phyloP scores from a whole-genome alignment of 2,888 invertebrate species.

The Rhamphomyia laevipes region DNA sequence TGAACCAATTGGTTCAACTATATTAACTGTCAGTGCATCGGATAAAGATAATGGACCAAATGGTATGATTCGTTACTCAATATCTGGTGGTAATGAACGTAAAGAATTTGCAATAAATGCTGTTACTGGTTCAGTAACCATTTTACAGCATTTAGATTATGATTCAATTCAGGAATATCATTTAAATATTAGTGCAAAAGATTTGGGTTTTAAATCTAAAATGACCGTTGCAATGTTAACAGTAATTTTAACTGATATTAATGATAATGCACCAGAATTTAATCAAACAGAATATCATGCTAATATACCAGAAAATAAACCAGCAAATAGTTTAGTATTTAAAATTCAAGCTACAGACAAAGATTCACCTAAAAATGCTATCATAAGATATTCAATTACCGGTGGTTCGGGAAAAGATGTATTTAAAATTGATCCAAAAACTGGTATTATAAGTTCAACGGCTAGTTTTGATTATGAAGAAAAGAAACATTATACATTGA shows the following conservation, averaged over 20 bases:
- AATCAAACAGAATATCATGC: constrained; percentile 66
- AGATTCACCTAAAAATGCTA: constrained; percentile 78
- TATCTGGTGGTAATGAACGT: constrained; percentile 71
- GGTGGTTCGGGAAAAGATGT: constrained; percentile 62
- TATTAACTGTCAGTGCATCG: constrained; percentile 70
- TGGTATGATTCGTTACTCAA: constrained; percentile 73
- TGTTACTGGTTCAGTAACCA: constrained; percentile 65
- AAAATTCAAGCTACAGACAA: constrained; percentile 67
- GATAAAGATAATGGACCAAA: constrained; percentile 84
- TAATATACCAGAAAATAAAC: constrained; percentile 71
- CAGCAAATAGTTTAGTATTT: constrained; percentile 60
- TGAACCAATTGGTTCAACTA: constrained; percentile 73
- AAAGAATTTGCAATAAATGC: constrained; percentile 71
- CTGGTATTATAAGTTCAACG: constrained; percentile 64
- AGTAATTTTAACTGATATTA: constrained; percentile 81
- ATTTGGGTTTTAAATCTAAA: constrained; percentile 70
- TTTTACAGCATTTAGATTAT: constrained; percentile 71
- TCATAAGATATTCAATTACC: constrained; percentile 70
- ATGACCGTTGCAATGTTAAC: constrained; percentile 69
- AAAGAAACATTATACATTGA: constrained; percentile 57
- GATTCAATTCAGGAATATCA: constrained; percentile 75
- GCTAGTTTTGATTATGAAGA: constrained; percentile 81
- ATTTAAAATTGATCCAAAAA: constrained; percentile 65
- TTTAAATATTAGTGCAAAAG: constrained; percentile 76
- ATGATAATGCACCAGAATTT: constrained; percentile 84